Evolutionary conservation across 1,140 invertebrate genomes (phyloP).

Genomic region (Diabrotica virgifera): DNA sequence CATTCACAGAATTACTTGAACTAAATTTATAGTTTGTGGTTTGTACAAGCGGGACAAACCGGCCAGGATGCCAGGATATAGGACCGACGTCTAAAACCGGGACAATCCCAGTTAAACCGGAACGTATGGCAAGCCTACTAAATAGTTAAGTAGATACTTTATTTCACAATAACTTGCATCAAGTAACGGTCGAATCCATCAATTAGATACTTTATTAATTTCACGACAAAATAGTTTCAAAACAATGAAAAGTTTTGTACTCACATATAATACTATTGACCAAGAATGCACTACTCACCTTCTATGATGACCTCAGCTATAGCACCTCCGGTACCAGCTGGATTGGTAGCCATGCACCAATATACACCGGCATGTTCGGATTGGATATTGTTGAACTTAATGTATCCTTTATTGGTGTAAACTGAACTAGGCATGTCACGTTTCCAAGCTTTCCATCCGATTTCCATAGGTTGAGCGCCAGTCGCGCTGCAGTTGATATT

Average conservation of each 20-base stretch:
- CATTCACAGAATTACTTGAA: too few species aligned
- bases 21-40: too few species aligned
- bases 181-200: neutral
- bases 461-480: conserved; percentile 73
- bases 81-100: too few species aligned
- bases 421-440: conserved; percentile 62
- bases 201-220: conserved; percentile 11
- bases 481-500: conserved; percentile 71
- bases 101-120: too few species aligned
- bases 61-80: too few species aligned
- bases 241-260: too few species aligned
- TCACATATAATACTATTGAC: too few species aligned
- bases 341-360: conserved; percentile 74
- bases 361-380: conserved; percentile 82
- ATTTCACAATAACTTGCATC: neutral
- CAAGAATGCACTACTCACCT: too few species aligned
- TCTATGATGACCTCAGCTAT: conserved; percentile 79
- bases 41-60: too few species aligned
- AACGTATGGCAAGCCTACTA: too few species aligned
- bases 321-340: conserved; percentile 66
- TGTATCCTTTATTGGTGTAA: conserved; percentile 49
- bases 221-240: conserved; percentile 26
- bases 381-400: conserved; percentile 74
- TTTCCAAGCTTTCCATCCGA: conserved; percentile 73
- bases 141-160: neutral